These are phyloP conservation scores for Rousettus madagascariensis DNA, from an alignment of 2,797 vertebrate genomes.

Conservation along the genomic window DNA sequence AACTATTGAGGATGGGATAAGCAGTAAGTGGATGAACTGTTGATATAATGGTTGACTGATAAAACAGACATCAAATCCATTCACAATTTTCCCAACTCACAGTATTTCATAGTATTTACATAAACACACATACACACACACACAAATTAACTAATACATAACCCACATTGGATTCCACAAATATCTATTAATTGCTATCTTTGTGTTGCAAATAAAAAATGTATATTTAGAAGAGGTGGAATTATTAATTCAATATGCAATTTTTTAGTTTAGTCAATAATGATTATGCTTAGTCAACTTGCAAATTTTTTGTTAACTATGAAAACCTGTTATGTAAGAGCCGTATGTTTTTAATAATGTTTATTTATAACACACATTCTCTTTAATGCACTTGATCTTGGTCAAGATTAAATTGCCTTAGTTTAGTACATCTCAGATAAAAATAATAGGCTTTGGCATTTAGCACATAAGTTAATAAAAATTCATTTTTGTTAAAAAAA, in stretches of 20 bases:
- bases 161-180: not conserved
- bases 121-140: not conserved
- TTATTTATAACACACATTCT: slow-evolving; percentile 18
- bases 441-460: slow-evolving; percentile 51
- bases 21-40: not conserved
- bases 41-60: slow-evolving; percentile 39
- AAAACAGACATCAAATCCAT: slow-evolving; percentile 28
- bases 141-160: not conserved
- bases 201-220: not conserved
- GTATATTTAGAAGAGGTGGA: not conserved
- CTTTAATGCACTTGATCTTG: slow-evolving; percentile 52
- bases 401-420: slow-evolving; percentile 48
- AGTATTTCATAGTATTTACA: not conserved
- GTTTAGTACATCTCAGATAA: slow-evolving; percentile 22
- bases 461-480: slow-evolving; percentile 52
- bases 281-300: slow-evolving; percentile 25
- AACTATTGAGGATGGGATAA: not conserved
- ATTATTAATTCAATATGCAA: slow-evolving; percentile 14
- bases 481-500: slow-evolving; percentile 28
- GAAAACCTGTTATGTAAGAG: slow-evolving; percentile 6
- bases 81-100: not conserved
- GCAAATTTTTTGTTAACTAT: not conserved
- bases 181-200: not conserved
- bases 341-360: slow-evolving; percentile 34
- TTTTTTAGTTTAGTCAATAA: not conserved